A percentile compares a stretch with the other conserved stretches of the same genome.
phyloP scores from a whole-genome alignment of 2,888 invertebrate species.

The Cantharis nigra region DNA sequence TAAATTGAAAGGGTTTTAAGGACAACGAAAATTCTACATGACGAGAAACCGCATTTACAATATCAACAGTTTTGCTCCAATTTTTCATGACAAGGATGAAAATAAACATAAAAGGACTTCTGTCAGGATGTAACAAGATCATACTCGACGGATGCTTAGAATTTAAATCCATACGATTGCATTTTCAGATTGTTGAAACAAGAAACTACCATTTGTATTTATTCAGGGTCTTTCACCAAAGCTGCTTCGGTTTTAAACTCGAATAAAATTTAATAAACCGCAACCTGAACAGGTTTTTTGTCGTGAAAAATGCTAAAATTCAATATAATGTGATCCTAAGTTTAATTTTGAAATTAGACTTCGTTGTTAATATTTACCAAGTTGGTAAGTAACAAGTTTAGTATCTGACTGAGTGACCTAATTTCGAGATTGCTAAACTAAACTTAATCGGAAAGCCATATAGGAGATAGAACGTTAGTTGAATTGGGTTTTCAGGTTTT shows the following conservation, averaged over 20 bases:
- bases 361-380: neutral
- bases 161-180: neutral
- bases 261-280: too few species aligned
- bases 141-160: neutral
- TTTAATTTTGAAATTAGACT: neutral
- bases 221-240: neutral
- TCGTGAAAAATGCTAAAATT: too few species aligned
- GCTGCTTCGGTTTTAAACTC: neutral
- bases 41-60: neutral
- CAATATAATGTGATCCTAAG: neutral
- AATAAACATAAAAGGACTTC: neutral
- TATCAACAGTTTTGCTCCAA: neutral
- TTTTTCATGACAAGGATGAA: neutral
- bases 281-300: too few species aligned
- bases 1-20: neutral
- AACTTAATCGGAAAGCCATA: constrained; percentile 11
- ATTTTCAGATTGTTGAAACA: neutral
- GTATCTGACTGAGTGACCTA: neutral
- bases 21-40: neutral
- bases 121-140: neutral
- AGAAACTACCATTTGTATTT: neutral
- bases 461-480: constrained; percentile 1
- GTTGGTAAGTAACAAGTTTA: neutral
- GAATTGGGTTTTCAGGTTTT: constrained; percentile 8
- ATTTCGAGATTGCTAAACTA: constrained; percentile 12